Conservation (phyloP, 2,797 vertebrate genomes). For the Propithecus perrieri region DNA sequence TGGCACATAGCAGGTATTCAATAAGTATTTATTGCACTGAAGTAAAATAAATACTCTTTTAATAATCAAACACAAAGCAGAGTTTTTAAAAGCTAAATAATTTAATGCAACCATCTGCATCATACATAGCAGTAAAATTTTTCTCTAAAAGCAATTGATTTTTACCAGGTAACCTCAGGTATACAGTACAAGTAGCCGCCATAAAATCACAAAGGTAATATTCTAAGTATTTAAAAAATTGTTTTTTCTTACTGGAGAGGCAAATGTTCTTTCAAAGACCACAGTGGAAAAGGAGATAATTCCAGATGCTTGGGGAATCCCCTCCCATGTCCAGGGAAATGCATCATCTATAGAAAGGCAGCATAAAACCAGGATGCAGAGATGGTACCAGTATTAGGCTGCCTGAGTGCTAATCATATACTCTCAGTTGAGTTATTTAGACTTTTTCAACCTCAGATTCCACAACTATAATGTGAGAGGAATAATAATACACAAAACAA, state of each 20-base stretch:
- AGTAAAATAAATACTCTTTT: neutral
- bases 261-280: neutral
- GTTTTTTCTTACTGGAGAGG: neutral
- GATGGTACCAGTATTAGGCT: accelerated
- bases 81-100: neutral
- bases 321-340: neutral
- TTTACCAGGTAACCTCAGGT: neutral
- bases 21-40: neutral
- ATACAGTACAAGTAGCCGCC: neutral
- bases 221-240: neutral
- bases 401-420: accelerated
- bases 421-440: too few species aligned
- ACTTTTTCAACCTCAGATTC: neutral
- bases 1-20: neutral
- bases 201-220: neutral
- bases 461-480: neutral
- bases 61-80: neutral
- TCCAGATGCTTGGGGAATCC: neutral
- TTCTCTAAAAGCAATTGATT: neutral
- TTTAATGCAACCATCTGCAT: neutral
- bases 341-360: neutral
- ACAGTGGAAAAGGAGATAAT: neutral
- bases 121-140: neutral
- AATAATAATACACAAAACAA: neutral
- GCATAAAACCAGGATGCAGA: too few species aligned